Conservation (phyloP, 2,888 invertebrate genomes). For the Philereme transversata region DNA sequence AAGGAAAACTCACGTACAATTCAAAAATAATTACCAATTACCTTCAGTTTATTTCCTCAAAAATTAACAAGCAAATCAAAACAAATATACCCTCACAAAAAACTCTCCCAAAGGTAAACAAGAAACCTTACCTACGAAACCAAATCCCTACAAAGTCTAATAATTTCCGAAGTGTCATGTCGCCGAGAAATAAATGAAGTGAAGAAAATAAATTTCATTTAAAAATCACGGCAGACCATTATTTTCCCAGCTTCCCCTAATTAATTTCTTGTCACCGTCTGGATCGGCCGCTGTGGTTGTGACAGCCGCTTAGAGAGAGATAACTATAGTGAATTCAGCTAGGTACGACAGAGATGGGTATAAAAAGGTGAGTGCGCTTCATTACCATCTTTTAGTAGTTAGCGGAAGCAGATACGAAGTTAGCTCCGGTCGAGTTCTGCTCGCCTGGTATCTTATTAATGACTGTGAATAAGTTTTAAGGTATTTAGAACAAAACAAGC, state of each 20-base stretch:
- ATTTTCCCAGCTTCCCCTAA: conserved; percentile 81
- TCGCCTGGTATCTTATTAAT: conserved; percentile 75
- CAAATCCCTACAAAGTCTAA: conserved; percentile 70
- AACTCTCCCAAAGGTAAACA: conserved; percentile 56
- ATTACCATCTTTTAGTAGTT: conserved; percentile 81
- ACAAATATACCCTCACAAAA: conserved; percentile 33
- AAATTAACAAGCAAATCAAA: conserved; percentile 8
- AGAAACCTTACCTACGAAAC: conserved; percentile 64
- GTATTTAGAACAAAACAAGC: conserved; percentile 31
- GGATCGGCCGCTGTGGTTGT: conserved; percentile 75
- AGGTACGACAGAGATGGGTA: conserved; percentile 50
- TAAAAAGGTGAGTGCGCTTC: conserved; percentile 74
- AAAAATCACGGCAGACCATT: conserved; percentile 82
- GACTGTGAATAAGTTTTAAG: conserved; percentile 51
- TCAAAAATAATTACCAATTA: neutral
- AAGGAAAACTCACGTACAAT: neutral
- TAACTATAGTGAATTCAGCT: conserved; percentile 26
- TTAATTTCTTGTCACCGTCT: conserved; percentile 83
- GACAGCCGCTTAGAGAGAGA: conserved; percentile 69
- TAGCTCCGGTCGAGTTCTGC: conserved; percentile 68
- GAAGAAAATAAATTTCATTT: conserved; percentile 82
- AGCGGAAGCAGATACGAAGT: conserved; percentile 75
- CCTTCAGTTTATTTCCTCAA: neutral
- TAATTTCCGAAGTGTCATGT: conserved; percentile 83
- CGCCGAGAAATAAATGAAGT: conserved; percentile 80